These are phyloP conservation scores for Dermatemys mawii DNA, from an alignment of 2,113 vertebrate species.

Conservation along the genomic window DNA sequence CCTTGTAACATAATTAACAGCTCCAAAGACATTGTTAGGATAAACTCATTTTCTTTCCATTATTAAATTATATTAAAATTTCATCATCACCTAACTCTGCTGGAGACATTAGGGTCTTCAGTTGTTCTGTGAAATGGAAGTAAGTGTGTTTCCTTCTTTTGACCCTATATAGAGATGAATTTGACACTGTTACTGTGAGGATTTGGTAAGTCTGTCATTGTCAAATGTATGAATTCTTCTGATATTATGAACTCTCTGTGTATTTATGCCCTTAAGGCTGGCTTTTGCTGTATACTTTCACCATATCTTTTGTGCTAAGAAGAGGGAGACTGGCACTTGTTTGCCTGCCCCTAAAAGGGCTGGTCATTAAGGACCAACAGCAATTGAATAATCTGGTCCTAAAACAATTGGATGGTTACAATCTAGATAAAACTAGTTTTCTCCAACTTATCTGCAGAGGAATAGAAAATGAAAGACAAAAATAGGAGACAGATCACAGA, in stretches of 20 bases:
- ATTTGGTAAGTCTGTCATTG: neutral
- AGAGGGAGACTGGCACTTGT: neutral
- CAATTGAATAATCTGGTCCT: neutral
- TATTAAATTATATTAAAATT: neutral
- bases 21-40: neutral
- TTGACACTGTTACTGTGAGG: neutral
- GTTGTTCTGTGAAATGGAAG: neutral
- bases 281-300: neutral
- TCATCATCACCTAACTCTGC: neutral
- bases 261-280: neutral
- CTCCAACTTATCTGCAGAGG: neutral
- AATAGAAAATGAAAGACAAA: neutral
- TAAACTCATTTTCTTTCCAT: neutral
- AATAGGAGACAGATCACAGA: neutral
- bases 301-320: neutral
- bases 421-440: neutral
- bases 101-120: neutral
- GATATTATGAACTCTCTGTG: neutral
- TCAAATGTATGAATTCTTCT: neutral
- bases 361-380: neutral
- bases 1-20: neutral
- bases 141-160: neutral
- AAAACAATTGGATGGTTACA: neutral
- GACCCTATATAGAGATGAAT: neutral
- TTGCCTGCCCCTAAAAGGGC: neutral